phyloP scores from a whole-genome alignment of 2,888 invertebrate species.

The Acanthosepion pharaonis region DNA sequence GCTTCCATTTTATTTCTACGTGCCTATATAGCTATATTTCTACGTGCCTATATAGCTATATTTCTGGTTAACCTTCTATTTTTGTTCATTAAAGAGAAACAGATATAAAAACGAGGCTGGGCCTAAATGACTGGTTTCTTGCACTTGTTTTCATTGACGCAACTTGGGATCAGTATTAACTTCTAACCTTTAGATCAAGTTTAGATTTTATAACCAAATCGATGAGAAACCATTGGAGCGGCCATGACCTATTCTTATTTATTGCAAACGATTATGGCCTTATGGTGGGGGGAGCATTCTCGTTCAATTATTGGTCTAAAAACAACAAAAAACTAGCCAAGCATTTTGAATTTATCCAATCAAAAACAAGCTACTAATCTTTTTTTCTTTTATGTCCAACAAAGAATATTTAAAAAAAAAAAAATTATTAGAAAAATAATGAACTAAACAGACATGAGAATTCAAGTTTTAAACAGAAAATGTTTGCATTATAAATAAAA shows the following conservation, averaged over 20 bases:
- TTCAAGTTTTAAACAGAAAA: no score
- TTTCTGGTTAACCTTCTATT: not conserved
- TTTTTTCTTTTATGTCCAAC: no score
- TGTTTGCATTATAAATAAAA: no score
- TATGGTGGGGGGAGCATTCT: not conserved
- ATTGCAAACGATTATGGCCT: not conserved
- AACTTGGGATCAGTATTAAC: not conserved
- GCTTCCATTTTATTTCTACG: not conserved
- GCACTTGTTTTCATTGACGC: not conserved
- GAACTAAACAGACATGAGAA: no score
- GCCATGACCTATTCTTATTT: not conserved
- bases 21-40: not conserved
- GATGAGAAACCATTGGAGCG: not conserved
- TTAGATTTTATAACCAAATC: conserved; percentile 33
- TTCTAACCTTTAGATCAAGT: not conserved
- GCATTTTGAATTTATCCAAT: no score
- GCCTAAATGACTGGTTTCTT: not conserved
- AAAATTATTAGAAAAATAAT: no score
- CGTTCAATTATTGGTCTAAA: not conserved
- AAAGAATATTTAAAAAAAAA: no score
- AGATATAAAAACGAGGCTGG: not conserved
- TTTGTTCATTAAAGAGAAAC: not conserved
- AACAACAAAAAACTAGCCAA: not conserved
- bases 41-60: not conserved
- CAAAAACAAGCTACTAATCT: no score